Conservation (phyloP, 2,113 vertebrate species). For the Microtus oregoni region DNA sequence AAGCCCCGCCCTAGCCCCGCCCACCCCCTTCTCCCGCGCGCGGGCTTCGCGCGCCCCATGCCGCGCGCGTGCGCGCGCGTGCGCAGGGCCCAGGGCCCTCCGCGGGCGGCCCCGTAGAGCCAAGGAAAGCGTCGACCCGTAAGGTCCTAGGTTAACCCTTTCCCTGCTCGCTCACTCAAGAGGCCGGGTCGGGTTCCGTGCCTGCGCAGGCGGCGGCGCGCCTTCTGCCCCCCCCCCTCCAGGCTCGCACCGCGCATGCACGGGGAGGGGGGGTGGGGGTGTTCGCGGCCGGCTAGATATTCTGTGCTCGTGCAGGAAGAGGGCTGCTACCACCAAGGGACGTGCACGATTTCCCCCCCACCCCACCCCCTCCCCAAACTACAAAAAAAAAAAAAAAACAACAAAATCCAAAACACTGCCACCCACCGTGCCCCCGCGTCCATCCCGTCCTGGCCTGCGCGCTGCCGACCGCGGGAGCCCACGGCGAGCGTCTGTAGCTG, state of each 20-base stretch:
- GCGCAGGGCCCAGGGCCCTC: conserved; percentile 73
- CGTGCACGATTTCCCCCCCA: conserved; percentile 73
- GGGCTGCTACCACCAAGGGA: conserved; percentile 79
- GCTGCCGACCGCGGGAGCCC: conserved; percentile 69
- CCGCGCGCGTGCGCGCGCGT: conserved; percentile 84
- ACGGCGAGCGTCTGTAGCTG: conserved; percentile 66
- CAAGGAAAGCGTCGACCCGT: conserved; percentile 38
- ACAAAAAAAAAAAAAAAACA: conserved; percentile 71
- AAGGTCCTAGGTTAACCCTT: conserved; percentile 78
- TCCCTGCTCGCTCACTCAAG: background rate
- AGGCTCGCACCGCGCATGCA: conserved; percentile 85
- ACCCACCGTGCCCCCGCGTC: conserved; percentile 67
- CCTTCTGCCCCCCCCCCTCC: conserved; percentile 80
- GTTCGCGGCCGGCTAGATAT: conserved; percentile 72
- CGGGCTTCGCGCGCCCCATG: conserved; percentile 79
- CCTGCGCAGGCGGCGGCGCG: conserved; percentile 82
- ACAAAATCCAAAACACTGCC: conserved; percentile 67
- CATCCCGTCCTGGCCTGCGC: conserved; percentile 70
- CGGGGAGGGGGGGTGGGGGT: conserved; percentile 81
- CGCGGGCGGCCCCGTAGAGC: conserved; percentile 71
- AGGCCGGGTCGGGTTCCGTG: conserved; percentile 70
- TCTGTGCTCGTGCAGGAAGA: conserved; percentile 81
- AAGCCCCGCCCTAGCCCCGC: conserved; percentile 61
- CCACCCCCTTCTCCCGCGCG: conserved; percentile 76
- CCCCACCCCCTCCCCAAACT: conserved; percentile 76